These are phyloP conservation scores for Babylonia areolata DNA, from an alignment of 1,140 invertebrate species.

Conservation along the genomic window DNA sequence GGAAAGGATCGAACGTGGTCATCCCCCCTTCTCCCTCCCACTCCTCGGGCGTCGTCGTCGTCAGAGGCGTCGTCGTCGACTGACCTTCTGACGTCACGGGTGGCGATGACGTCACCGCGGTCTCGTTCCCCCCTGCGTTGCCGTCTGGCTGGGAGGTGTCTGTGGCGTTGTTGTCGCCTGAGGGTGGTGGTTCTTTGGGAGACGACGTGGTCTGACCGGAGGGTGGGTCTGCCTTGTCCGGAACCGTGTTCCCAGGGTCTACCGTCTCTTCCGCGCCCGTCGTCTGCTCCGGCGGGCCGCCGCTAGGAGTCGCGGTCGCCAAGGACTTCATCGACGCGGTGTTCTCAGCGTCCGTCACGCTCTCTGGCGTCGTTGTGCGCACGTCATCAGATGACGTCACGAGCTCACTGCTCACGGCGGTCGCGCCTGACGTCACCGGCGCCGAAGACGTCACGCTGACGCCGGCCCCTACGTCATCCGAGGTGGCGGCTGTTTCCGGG, in stretches of 20 bases:
- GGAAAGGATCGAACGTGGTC: slow-evolving; percentile 5
- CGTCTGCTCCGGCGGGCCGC: not conserved
- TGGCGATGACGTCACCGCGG: not conserved
- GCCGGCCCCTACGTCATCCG: not conserved
- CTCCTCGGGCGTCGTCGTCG: not conserved
- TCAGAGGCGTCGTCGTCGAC: not conserved
- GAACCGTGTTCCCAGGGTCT: not conserved
- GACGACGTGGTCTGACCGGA: not conserved
- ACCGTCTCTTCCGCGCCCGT: not conserved
- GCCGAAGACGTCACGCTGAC: not conserved
- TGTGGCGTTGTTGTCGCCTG: not conserved
- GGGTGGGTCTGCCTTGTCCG: not conserved
- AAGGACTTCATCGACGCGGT: not conserved
- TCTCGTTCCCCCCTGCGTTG: not conserved
- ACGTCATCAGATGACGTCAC: not conserved
- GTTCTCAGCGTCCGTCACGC: too few species aligned
- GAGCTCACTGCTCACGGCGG: not conserved
- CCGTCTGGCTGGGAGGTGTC: not conserved
- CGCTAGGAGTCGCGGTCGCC: not conserved
- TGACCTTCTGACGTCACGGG: not conserved
- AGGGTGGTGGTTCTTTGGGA: not conserved
- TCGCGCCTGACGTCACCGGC: not conserved
- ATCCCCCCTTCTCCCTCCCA: slow-evolving; percentile 1
- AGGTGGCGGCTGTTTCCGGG: not conserved
- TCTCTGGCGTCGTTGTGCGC: not conserved